These are phyloP conservation scores for Nymphalis c-album DNA, from an alignment of 2,888 invertebrate genomes.

Conservation along the genomic window DNA sequence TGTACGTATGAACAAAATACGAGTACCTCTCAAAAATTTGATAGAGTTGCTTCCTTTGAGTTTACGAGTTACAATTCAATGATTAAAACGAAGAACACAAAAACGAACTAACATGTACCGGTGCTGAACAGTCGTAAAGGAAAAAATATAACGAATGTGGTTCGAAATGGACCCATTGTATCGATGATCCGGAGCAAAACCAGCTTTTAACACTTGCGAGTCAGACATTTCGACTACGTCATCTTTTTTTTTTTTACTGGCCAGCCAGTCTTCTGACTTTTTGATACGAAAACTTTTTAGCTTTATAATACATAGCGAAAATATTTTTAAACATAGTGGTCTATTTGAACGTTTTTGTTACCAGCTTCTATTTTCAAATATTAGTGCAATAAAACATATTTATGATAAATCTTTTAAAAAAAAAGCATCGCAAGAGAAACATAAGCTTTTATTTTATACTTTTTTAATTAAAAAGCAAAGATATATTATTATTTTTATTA, in stretches of 20 bases:
- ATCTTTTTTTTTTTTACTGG: background rate
- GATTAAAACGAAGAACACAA: slow-evolving; percentile 3
- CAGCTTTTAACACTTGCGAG: slow-evolving; percentile 17
- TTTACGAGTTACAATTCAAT: background rate
- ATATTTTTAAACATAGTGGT: no score
- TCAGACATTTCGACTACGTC: slow-evolving; percentile 19
- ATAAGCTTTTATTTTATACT: no score
- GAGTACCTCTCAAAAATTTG: background rate
- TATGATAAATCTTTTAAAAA: no score
- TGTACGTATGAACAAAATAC: background rate
- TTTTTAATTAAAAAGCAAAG: no score
- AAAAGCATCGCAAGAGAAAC: no score
- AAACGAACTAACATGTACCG: background rate
- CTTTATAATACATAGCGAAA: background rate
- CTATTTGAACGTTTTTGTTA: no score
- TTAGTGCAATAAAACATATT: no score
- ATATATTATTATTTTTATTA: no score
- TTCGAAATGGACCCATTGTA: slow-evolving; percentile 17
- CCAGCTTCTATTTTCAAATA: no score
- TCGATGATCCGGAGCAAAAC: slow-evolving; percentile 24
- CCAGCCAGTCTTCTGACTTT: background rate
- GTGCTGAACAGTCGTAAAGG: background rate
- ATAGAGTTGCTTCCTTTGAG: background rate
- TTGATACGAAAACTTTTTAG: slow-evolving; percentile 3
- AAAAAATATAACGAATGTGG: slow-evolving; percentile 17